Percentiles rank a stretch among this genome's conserved stretches.
Evolutionary conservation across 2,113 vertebrate species (phyloP).

Genomic region (Cettia cetti): DNA sequence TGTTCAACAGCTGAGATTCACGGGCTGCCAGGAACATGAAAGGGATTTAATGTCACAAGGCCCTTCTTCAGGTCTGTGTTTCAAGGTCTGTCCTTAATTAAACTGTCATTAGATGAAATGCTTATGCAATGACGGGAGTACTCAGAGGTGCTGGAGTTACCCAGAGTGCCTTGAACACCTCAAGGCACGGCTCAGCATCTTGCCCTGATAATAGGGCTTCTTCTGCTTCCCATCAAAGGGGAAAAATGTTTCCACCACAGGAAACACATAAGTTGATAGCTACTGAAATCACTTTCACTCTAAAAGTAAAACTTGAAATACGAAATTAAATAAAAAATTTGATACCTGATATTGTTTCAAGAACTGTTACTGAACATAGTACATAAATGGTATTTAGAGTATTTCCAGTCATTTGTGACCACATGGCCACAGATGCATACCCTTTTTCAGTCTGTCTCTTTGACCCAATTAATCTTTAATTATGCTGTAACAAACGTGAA

Average conservation of each 20-base stretch:
- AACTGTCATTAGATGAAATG: not conserved
- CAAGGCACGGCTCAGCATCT: fast-evolving
- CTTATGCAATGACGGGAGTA: not conserved
- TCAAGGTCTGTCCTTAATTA: not conserved
- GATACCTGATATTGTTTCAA: not conserved
- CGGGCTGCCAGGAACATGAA: not conserved
- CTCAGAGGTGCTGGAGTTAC: not conserved
- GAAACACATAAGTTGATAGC: not conserved
- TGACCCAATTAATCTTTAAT: not conserved
- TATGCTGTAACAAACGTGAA: not conserved
- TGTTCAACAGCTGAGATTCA: not conserved
- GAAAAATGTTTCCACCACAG: not conserved
- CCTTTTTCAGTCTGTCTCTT: not conserved
- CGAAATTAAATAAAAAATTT: not conserved
- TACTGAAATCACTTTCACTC: not conserved
- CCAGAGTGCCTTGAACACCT: not conserved
- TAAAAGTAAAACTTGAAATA: not conserved
- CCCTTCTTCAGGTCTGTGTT: not conserved
- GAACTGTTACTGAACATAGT: not conserved
- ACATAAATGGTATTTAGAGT: not conserved
- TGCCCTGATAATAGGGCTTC: fast-evolving
- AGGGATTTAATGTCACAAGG: not conserved
- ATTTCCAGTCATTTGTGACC: not conserved
- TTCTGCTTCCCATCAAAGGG: not conserved
- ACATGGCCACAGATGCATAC: not conserved